Evolutionary conservation across 2,797 vertebrate species (phyloP), one percentile per base, ranked within the genome.

Genomic region (Hoplostethus mediterraneus): DNA sequence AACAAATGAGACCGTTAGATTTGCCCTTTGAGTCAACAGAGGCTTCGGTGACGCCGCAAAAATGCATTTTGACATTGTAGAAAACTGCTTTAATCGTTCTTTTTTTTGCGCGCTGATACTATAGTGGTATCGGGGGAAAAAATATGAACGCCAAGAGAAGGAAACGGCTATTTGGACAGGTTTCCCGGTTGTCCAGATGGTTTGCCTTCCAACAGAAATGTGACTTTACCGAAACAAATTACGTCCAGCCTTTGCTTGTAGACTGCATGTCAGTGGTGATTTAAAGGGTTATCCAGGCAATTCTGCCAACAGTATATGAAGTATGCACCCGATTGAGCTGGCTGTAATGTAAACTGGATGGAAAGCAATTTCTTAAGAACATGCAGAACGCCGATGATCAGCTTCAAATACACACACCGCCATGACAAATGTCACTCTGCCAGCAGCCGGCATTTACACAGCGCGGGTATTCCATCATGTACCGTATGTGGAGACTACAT

Each of bases 331-430:
- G 74, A 83, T 85, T 21, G 83, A 84, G 58, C 72, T 71, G 76
- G 72, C 80, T 81, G 63, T 75, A 79, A 88, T 85, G 81, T 84
- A 81, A 80, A 71, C 51, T 65, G 65, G 64, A 71, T 60, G 48
- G 42, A 73, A 88, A 85, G 79, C 77, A 80, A 84, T 86, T 89
- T 82, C 69, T 76, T 63, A 47, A 51, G 55, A 72, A 82, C 78
- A 87, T 79, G 67, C 74, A 61, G 85, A 79, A 80, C 33, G 21
- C 40, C 3, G 10, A 66, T 82, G 83, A 89, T 86, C 77, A 61
- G 44, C 56, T 73, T 80, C 53, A 71, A 42, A 59, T 60, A 48
- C 6, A 55, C 68, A 76, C 63, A 38, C 53, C 52, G 45, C 55
- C 48, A 31, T 73, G 74, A 84, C 78, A 68, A 73, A 81, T 67